These are phyloP conservation scores for Drosophila prosaltans DNA, from an alignment of 1,140 invertebrate genomes.

Conservation along the genomic window DNA sequence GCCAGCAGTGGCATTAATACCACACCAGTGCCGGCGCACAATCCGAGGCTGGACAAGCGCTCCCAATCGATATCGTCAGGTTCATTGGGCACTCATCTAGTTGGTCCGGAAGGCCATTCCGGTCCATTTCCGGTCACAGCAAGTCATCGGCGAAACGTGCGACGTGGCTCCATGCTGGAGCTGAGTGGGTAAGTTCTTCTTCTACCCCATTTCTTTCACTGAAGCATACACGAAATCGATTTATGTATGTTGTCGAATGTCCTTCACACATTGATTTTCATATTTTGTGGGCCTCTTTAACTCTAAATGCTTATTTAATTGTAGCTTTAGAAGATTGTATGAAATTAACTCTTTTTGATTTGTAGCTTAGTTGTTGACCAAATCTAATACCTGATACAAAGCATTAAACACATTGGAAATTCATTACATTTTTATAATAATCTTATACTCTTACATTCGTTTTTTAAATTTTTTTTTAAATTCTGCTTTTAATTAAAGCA, in stretches of 20 bases:
- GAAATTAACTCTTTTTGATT: slow-evolving; percentile 24
- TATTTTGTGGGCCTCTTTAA: slow-evolving; percentile 18
- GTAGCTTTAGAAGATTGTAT: background rate
- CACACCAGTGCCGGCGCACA: slow-evolving; percentile 52
- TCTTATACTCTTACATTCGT: background rate
- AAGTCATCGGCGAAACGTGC: slow-evolving; percentile 86
- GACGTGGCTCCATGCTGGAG: slow-evolving; percentile 88
- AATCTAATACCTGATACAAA: background rate
- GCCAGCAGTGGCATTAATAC: slow-evolving; percentile 39
- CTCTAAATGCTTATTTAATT: background rate
- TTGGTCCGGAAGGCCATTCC: slow-evolving; percentile 68
- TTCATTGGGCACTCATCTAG: slow-evolving; percentile 49
- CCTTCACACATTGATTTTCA: slow-evolving; percentile 26
- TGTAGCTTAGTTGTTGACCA: slow-evolving; percentile 10
- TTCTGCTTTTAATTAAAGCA: background rate
- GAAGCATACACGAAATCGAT: slow-evolving; percentile 27
- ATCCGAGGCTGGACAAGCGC: slow-evolving; percentile 72
- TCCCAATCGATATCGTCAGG: slow-evolving; percentile 80
- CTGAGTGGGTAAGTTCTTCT: slow-evolving; percentile 86
- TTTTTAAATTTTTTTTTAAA: background rate
- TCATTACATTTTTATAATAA: background rate
- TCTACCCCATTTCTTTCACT: slow-evolving; percentile 7
- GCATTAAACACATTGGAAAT: slow-evolving; percentile 3
- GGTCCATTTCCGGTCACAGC: slow-evolving; percentile 83
- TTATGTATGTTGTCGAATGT: slow-evolving; percentile 48